phyloP scores from a whole-genome alignment of 2,113 vertebrate species.

The Takifugu flavidus region DNA sequence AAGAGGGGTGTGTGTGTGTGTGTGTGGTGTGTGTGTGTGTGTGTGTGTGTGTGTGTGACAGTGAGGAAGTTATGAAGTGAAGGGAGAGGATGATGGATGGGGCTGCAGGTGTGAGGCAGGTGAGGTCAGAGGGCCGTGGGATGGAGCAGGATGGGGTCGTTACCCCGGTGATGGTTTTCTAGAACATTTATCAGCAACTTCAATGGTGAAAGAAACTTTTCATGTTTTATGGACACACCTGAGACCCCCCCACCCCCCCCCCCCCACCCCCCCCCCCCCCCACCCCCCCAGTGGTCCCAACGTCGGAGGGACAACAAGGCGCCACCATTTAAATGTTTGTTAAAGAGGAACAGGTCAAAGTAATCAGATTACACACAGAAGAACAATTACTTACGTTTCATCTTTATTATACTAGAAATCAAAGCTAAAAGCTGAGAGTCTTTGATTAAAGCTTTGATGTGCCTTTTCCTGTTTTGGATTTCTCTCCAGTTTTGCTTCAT shows the following conservation, averaged over 20 bases:
- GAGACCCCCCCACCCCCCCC: too few species aligned
- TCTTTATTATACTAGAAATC: too few species aligned
- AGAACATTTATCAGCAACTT: too few species aligned
- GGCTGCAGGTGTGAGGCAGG: slow-evolving; percentile 39
- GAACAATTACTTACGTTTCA: too few species aligned
- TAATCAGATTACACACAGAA: too few species aligned
- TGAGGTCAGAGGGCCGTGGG: slow-evolving; percentile 39
- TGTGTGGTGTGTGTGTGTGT: slow-evolving; percentile 2
- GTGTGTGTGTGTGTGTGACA: slow-evolving; percentile 8
- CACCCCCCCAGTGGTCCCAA: slow-evolving; percentile 23
- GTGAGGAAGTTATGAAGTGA: slow-evolving; percentile 40
- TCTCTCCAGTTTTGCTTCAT: too few species aligned
- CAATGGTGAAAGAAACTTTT: too few species aligned
- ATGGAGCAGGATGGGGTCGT: slow-evolving; percentile 17
- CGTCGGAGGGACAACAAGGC: slow-evolving; percentile 12
- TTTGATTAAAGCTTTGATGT: too few species aligned
- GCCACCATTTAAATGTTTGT: not conserved
- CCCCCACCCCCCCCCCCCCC: not conserved
- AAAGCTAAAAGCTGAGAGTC: too few species aligned
- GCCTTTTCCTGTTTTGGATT: too few species aligned
- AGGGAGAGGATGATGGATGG: slow-evolving; percentile 49
- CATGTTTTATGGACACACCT: too few species aligned
- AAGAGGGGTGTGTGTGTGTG: not conserved
- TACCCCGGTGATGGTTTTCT: not conserved
- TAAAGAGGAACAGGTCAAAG: not conserved